Conservation (phyloP, 2,888 invertebrate genomes). For the Plutella xylostella region DNA sequence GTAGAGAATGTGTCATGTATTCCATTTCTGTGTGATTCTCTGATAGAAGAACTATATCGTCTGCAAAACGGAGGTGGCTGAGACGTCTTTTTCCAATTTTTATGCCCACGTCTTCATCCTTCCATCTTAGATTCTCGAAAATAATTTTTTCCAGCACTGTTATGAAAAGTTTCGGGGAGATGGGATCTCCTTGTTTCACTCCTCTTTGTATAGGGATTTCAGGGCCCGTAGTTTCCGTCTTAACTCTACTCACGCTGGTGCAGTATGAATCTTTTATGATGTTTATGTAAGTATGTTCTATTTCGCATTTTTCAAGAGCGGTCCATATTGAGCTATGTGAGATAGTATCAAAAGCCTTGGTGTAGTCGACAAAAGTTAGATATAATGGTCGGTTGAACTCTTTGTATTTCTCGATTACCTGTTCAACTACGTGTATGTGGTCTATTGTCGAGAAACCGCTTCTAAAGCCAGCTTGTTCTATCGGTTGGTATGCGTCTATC, state of each 20-base stretch:
- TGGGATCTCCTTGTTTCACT: slow-evolving; percentile 8
- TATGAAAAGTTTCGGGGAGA: slow-evolving; percentile 11
- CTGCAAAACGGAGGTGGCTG: background rate
- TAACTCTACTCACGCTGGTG: slow-evolving; percentile 6
- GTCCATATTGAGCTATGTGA: slow-evolving; percentile 16
- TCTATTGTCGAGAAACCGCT: background rate
- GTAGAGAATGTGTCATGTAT: background rate
- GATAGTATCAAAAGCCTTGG: slow-evolving; percentile 16
- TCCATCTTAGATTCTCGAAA: slow-evolving; percentile 3
- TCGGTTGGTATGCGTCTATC: background rate
- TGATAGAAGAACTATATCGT: slow-evolving; percentile 1
- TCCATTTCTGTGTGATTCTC: background rate
- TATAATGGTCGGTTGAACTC: background rate
- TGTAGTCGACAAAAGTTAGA: slow-evolving; percentile 13
- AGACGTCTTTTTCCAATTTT: background rate
- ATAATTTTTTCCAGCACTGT: slow-evolving; percentile 9
- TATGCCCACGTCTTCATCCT: background rate
- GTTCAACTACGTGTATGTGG: background rate
- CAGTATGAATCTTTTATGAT: slow-evolving; percentile 12
- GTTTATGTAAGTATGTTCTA: slow-evolving; percentile 9
- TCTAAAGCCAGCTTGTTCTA: background rate
- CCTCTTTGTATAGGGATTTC: slow-evolving; percentile 8
- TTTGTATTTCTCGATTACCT: background rate
- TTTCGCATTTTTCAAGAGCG: slow-evolving; percentile 10
- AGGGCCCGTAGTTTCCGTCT: slow-evolving; percentile 10